Evolutionary conservation across 2,797 vertebrate species (phyloP).

Genomic region (Geotria australis): DNA sequence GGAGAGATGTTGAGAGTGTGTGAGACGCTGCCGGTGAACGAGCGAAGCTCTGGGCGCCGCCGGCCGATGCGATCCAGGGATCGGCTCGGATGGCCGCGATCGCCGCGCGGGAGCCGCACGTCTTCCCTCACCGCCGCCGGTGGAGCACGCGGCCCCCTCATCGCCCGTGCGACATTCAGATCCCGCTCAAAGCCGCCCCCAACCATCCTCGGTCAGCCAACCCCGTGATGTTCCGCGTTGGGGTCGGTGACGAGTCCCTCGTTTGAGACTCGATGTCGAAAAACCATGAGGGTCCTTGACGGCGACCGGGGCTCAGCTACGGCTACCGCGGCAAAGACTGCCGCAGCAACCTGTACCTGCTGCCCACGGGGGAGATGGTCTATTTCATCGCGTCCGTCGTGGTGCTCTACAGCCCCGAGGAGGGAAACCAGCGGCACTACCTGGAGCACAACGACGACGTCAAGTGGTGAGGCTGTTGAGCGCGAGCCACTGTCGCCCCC

Average conservation of each 20-base stretch:
- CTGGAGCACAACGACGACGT: slow-evolving; percentile 63
- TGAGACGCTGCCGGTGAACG: no score
- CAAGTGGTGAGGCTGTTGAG: slow-evolving; percentile 34
- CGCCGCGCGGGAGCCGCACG: slow-evolving; percentile 36
- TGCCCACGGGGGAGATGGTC: slow-evolving; percentile 58
- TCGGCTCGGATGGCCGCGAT: slow-evolving; percentile 3
- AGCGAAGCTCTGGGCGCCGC: slow-evolving; percentile 8
- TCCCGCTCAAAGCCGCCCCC: no score
- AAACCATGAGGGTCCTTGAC: no score
- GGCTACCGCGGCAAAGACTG: slow-evolving; percentile 63
- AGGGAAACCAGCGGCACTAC: slow-evolving; percentile 58
- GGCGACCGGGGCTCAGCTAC: slow-evolving; percentile 16
- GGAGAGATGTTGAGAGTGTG: no score
- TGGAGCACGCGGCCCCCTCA: slow-evolving; percentile 76
- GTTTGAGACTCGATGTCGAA: no score
- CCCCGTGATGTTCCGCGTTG: fast-evolving
- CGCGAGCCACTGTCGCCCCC: background rate
- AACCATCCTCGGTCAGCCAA: slow-evolving; percentile 62
- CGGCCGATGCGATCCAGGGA: slow-evolving; percentile 4
- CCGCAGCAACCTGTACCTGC: slow-evolving; percentile 46
- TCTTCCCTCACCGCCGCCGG: slow-evolving; percentile 63
- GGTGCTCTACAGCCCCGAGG: slow-evolving; percentile 48
- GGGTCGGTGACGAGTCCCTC: background rate
- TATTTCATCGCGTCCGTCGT: slow-evolving; percentile 63
- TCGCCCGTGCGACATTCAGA: no score